Conservation (phyloP, 2,113 vertebrate genomes). For the Pygoscelis adeliae region DNA sequence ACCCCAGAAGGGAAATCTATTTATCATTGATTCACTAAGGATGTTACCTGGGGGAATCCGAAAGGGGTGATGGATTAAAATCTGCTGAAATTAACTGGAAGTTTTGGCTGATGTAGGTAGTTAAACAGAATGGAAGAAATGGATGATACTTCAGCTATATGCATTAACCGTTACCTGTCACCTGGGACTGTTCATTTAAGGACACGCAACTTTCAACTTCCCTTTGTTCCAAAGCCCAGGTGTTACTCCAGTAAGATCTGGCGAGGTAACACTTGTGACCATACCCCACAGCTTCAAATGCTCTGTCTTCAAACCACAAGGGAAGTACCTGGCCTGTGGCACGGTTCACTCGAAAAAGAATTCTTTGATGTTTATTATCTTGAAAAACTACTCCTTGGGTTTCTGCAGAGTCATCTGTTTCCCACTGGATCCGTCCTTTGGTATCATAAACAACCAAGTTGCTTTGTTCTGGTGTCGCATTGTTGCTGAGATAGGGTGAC, state of each 20-base stretch:
- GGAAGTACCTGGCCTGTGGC: background rate
- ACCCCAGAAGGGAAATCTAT: background rate
- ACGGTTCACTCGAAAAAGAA: background rate
- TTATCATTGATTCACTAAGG: background rate
- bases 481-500: background rate
- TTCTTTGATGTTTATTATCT: background rate
- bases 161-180: background rate
- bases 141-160: background rate
- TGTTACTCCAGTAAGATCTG: background rate
- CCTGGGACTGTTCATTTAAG: background rate
- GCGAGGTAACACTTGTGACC: background rate
- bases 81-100: background rate
- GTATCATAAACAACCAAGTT: background rate
- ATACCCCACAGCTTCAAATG: background rate
- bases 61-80: background rate
- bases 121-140: background rate
- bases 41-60: background rate
- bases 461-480: background rate
- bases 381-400: background rate
- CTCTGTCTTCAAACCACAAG: background rate
- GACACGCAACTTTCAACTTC: background rate
- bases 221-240: background rate
- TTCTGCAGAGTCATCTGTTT: background rate
- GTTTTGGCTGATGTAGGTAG: fast-evolving
- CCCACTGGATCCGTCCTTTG: background rate